phyloP scores from a whole-genome alignment of 2,888 invertebrate species.

The Nebria salina region DNA sequence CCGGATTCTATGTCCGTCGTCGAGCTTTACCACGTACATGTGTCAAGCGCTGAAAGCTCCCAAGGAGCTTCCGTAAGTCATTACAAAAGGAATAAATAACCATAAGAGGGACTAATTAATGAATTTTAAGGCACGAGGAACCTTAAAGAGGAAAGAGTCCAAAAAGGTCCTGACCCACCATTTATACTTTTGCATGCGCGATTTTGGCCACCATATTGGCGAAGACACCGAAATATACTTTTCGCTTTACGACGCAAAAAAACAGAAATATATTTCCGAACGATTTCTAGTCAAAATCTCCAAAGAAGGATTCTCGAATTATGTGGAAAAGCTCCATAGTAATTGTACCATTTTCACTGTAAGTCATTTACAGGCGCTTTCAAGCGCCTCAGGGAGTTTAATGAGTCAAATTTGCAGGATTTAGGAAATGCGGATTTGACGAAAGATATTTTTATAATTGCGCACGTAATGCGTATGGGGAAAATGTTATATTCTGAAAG shows the following conservation, averaged over 20 bases:
- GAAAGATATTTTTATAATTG: slow-evolving; percentile 87
- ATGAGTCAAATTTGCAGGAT: slow-evolving; percentile 66
- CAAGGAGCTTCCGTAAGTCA: slow-evolving; percentile 73
- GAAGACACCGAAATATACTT: slow-evolving; percentile 91
- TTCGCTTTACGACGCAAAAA: slow-evolving; percentile 83
- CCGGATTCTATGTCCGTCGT: slow-evolving; percentile 90
- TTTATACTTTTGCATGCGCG: slow-evolving; percentile 86
- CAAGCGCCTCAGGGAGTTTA: too few relatives aligned
- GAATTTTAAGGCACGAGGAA: slow-evolving; percentile 65
- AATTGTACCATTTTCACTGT: slow-evolving; percentile 88
- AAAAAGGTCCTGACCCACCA: slow-evolving; percentile 76
- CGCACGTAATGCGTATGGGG: slow-evolving; percentile 90
- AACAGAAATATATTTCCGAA: slow-evolving; percentile 84
- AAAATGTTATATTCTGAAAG: slow-evolving; percentile 77
- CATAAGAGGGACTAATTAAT: background rate
- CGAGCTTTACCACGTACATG: slow-evolving; percentile 85
- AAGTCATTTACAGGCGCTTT: slow-evolving; percentile 49
- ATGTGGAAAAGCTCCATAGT: slow-evolving; percentile 86
- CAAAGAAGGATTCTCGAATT: slow-evolving; percentile 89
- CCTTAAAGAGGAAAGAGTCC: slow-evolving; percentile 67
- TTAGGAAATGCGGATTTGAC: slow-evolving; percentile 85
- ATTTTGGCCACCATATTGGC: slow-evolving; percentile 87
- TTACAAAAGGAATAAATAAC: background rate
- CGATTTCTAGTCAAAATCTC: slow-evolving; percentile 89
- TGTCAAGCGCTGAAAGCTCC: slow-evolving; percentile 78